Evolutionary conservation across 2,888 invertebrate species (phyloP), one percentile per base, ranked within the genome.

Genomic region (Trypoxylon attenuatum): DNA sequence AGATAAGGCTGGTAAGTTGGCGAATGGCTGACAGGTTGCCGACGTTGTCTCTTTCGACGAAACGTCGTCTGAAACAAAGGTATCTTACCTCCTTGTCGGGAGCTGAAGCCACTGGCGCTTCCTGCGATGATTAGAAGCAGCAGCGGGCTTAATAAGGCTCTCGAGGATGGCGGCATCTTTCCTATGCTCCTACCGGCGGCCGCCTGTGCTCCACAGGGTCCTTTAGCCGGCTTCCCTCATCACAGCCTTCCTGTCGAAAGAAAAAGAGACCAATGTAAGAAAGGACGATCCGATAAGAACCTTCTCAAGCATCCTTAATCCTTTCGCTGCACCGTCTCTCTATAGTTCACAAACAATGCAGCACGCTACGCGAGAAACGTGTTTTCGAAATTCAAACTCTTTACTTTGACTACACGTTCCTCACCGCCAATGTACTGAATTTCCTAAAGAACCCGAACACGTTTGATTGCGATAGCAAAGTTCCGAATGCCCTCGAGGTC

Each of bases 221-320:
- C 69, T 73, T 83, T 82, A 85, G 72, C 87, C 85, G 73, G 81
- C 82, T 82, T 85, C 87, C 85, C 85, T 86, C 87, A 87, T 87
- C 77, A 86, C 86, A 81, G 71, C 79, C 69, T 71, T 73, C 71
- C 85, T 84, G 80, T n/a, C 5, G 78, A 83, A 69, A 72, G 54
- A 47, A 57, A 59, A 23, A 45, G 47, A 58, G 33, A 50, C n/a
- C n/a, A n/a, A n/a, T n/a, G n/a, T n/a, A n/a, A n/a, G n/a, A 68
- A 65, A 27, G 52, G 19, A 43, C 33, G 18, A 38, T 18, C 16
- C 23, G 33, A 33, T 47, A 50, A 27, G 19, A 27, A 22, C 45
- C 56, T 56, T 25, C 10, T 46, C 5, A 15, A 13, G 33, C 13
- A 33, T 6, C 33, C 13, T 4, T 33, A 33, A 33, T 13, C 13